Evolutionary conservation across 2,113 vertebrate genomes (phyloP), one percentile per base, ranked within the genome.

Genomic region (Brachionichthys hirsutus): DNA sequence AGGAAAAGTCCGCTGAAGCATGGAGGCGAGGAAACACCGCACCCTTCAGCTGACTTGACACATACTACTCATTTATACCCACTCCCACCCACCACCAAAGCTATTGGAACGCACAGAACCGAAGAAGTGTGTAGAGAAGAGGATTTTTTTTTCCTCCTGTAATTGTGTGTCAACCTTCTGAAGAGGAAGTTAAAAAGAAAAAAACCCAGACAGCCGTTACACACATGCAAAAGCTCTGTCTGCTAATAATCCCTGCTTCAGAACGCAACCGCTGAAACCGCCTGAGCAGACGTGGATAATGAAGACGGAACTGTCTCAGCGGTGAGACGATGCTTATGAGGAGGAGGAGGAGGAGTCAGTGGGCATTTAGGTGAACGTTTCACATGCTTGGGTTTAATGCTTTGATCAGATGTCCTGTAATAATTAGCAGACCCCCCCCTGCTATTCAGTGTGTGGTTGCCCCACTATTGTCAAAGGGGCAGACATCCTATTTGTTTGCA

Each of bases 41-140:
- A 20, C 57, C 67, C 62, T 49, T 63, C 18, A 67, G 30, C 54
- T 68, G 63, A 63, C 66, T 44, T 75, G 53, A 24, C 20, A 30
- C 41, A 18, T 18, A 17, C 43, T 48, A 6, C 52, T 45, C 9
- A 44, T 57, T 58, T 16, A 36, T 36, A 41, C 16, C 14, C 20
- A 20, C 42, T 30, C 24, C 16, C 57, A 36, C 57, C 10, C 54
- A 54, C 42, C 3, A 42, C 58, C 41, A 3, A 64, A 61, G 15
- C 30, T 61, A 60, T 38, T 30, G 55, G 54, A 54, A 75, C 49
- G 48, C 14, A 0, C 17, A 15, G 44, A 67, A 62, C 55, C 40
- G 24, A 62, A 61, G 41, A 10, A 1, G 36, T 12, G 1, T 45
- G 24, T 42, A 14, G 16, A 54, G 20, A 16, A 17, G 36, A 66